Conservation (phyloP, 2,797 vertebrate species). For the Smutsia temminckii region DNA sequence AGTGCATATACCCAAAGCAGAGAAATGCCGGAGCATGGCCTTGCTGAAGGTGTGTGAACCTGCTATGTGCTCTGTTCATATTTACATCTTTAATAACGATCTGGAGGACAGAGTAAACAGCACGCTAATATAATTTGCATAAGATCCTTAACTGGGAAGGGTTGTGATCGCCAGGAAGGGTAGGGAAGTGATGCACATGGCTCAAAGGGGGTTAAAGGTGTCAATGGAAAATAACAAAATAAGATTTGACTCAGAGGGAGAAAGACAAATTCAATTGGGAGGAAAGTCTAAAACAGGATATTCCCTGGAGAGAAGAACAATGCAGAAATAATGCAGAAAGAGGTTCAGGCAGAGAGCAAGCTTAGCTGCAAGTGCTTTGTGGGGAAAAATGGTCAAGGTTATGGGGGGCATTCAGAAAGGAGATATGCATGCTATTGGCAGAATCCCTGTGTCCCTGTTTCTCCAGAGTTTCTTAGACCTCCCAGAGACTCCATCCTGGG, state of each 20-base stretch:
- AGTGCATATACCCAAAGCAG: not conserved
- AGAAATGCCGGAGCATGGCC: not conserved
- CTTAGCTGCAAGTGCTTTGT: not conserved
- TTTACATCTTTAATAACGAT: constrained; percentile 31
- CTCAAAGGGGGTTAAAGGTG: constrained; percentile 34
- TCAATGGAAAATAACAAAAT: constrained; percentile 66
- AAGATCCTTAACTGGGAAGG: constrained; percentile 37
- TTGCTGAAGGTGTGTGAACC: not conserved
- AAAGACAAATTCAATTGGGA: constrained; percentile 72
- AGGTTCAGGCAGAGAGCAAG: not conserved
- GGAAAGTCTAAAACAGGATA: constrained; percentile 58
- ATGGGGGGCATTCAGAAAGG: not conserved
- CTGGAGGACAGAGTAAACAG: not conserved
- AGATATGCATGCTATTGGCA: rapidly evolving
- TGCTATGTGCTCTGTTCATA: not conserved
- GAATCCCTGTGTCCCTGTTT: rapidly evolving
- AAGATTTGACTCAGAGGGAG: constrained; percentile 65
- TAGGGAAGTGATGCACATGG: not conserved
- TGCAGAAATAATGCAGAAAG: constrained; percentile 24
- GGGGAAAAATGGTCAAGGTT: not conserved
- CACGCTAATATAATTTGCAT: constrained; percentile 59
- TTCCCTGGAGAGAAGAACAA: constrained; percentile 57
- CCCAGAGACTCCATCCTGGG: not conserved
- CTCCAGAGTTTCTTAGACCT: not conserved
- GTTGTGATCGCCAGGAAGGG: not conserved